Conservation (phyloP, 2,888 invertebrate genomes). For the Ichneumoninae sp. region DNA sequence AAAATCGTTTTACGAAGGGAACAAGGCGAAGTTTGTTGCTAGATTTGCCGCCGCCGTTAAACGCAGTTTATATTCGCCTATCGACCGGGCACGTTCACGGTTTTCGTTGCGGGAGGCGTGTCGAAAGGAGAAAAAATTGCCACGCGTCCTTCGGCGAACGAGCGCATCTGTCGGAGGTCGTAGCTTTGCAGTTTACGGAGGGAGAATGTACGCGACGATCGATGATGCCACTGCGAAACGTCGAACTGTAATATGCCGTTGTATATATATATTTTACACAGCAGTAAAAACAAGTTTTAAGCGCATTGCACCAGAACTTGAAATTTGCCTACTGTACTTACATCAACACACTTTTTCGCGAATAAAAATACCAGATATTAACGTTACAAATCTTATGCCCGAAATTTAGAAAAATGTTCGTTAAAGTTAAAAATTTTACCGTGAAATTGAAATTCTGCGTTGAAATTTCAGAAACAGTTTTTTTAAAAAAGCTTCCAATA, state of each 20-base stretch:
- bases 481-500: no score
- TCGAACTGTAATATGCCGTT: conserved; percentile 41
- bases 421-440: no score
- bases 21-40: conserved; percentile 38
- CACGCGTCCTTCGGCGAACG: conserved; percentile 51
- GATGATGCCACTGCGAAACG: conserved; percentile 46
- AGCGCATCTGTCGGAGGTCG: conserved; percentile 68
- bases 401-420: no score
- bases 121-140: conserved; percentile 63
- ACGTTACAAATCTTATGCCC: no score
- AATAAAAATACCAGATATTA: no score
- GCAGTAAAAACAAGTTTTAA: no score
- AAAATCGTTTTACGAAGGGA: conserved; percentile 49
- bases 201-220: conserved; percentile 44
- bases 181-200: conserved; percentile 48
- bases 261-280: conserved; percentile 13
- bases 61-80: conserved; percentile 49
- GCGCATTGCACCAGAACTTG: no score
- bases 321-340: no score
- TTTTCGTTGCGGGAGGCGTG: conserved; percentile 59
- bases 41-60: conserved; percentile 15
- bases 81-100: conserved; percentile 47
- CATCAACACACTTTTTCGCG: no score
- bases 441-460: no score
- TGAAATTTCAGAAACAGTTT: no score